These are phyloP conservation scores for Eledone cirrhosa DNA, from an alignment of 2,888 invertebrate species.

Conservation along the genomic window DNA sequence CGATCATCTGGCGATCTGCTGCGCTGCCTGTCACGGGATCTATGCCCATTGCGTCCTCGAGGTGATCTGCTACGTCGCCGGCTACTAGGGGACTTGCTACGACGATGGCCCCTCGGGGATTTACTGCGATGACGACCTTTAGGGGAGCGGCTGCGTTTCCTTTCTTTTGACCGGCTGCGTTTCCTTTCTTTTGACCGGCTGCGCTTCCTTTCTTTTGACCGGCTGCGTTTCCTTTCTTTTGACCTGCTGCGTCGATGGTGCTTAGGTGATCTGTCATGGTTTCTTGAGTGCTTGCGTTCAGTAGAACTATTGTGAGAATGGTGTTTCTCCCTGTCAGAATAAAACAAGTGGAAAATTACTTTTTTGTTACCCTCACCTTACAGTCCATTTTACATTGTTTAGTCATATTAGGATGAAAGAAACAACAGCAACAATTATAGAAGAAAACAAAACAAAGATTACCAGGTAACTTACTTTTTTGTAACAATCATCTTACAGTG, in stretches of 20 bases:
- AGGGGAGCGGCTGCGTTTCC: conserved; percentile 37
- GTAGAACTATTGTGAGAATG: no score
- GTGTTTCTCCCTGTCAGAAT: no score
- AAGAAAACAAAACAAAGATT: no score
- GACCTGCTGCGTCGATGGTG: conserved; percentile 40
- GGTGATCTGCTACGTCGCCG: conserved; percentile 44
- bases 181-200: conserved; percentile 34
- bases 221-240: conserved; percentile 43
- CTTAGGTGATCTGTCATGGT: conserved; percentile 27
- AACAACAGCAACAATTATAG: no score
- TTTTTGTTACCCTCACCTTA: no score
- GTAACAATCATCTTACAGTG: no score
- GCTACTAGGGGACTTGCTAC: conserved; percentile 45
- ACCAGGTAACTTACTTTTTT: no score
- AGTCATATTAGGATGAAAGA: no score
- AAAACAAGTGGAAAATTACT: no score
- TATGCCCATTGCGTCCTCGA: conserved; percentile 34
- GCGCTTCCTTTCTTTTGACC: conserved; percentile 48
- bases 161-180: conserved; percentile 41
- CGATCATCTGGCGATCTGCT: conserved; percentile 32
- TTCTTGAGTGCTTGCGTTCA: background rate
- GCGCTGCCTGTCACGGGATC: conserved; percentile 43
- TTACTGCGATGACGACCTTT: conserved; percentile 42
- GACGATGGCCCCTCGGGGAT: conserved; percentile 38
- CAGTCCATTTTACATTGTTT: no score